These are phyloP conservation scores for Zele albiditarsus DNA, from an alignment of 2,888 invertebrate genomes.

Conservation along the genomic window DNA sequence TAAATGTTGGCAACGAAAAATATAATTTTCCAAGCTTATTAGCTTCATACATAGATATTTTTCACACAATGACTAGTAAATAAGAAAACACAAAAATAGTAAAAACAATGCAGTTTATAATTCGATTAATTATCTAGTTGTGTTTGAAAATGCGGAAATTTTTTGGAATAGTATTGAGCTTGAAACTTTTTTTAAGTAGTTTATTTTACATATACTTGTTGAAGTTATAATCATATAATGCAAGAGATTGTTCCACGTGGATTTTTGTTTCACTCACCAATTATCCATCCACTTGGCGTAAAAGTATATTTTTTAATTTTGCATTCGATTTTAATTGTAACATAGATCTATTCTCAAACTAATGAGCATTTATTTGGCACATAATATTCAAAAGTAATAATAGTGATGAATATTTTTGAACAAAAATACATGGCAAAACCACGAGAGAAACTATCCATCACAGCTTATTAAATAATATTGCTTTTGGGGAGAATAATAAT, in stretches of 20 bases:
- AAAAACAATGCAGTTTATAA: background rate
- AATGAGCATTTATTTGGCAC: too few relatives aligned
- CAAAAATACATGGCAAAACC: background rate
- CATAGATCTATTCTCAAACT: background rate
- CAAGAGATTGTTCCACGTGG: background rate
- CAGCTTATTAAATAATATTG: slow-evolving; percentile 1
- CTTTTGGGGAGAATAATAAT: slow-evolving; percentile 9
- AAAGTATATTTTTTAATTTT: background rate
- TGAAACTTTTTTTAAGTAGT: background rate
- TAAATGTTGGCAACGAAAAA: background rate
- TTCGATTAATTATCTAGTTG: background rate
- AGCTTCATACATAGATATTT: background rate
- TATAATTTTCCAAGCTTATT: background rate
- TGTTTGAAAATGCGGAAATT: background rate
- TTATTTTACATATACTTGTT: background rate
- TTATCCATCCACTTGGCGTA: background rate
- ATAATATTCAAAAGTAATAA: too few relatives aligned
- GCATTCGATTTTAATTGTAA: background rate
- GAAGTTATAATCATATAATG: background rate
- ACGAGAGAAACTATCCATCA: background rate
- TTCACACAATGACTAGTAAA: too few relatives aligned
- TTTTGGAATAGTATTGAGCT: background rate
- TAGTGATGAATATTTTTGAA: too few relatives aligned
- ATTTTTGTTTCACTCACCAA: background rate
- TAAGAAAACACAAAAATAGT: background rate